Base-by-base conservation (phyloP, 2,113 vertebrate species). In the Podarcis muralis region DNA sequence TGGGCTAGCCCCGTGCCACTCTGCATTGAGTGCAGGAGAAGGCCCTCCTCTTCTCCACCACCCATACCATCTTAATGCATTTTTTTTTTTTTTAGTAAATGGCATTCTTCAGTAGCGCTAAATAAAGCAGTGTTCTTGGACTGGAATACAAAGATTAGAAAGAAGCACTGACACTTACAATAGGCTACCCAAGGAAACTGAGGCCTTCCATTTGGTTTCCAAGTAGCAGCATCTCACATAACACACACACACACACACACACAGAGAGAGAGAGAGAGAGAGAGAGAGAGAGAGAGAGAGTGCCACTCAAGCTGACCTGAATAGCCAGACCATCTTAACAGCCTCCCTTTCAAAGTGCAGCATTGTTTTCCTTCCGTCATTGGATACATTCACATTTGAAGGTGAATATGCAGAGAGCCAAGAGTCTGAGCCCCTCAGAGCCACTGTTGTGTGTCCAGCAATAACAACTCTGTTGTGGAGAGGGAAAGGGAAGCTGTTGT, bases 401-500 rank as follows among this genome's bases (percentile, higher is more conserved):
- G 22, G 83, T 53, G 77, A 68, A 48, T 8, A 1, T 35, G 20
- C n/a, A 85, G 82, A 88, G n/a, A 80, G n/a, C 84, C 15, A 23
- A 74, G 81, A 85, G 78, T 30, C 92, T 53, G 92, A 84, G 78
- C 90, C 75, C 59, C 78, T 81, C 2, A 20, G 62, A 84, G 25
- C 0, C 25, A 35, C 83, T 90, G 62, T 40, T 81, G 79, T 81
- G 79, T 53, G 62, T 57, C 68, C 69, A 3, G 87, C 91, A 90
- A 92, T 89, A 79, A 4, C 59, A 75, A 75, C 84, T 80, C 87
- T 18, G 1, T 59, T 87, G 43, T 79, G 81, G 88, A 94, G n/a
- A 66, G 89, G 11, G 12, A 71, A 91, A 80, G 62, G 92, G 82
- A 89, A 92, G 89, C 90, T 88, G 66, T 92, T 92, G 87, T 88